Evolutionary conservation across 2,888 invertebrate species (phyloP), one percentile per base, ranked within the genome.

Genomic region (Caenorhabditis sp.): DNA sequence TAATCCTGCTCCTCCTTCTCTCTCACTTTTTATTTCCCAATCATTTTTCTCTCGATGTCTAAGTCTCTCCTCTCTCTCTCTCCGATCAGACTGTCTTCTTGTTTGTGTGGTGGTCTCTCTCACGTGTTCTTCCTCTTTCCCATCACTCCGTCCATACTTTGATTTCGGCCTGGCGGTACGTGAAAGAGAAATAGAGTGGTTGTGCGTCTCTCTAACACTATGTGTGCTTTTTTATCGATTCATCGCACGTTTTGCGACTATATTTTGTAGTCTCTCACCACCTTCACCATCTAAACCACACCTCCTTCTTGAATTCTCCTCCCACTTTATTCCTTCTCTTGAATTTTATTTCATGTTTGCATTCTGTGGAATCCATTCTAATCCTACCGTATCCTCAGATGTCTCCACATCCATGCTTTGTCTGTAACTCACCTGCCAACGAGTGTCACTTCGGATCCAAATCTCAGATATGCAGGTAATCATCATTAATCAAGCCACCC

Each of bases 371-470:
- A 61, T 22, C 7, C 41, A 8, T 2, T 35, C 31, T 19, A 24
- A 58, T 28, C 47, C 47, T 54, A 66, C 14, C 16, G 22, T 31
- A 14, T 69, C 51, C n/a, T 2, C 41, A 69, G 61, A 79, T 79
- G 79, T 28, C 58, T 12, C 70, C 70, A 26, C 41, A 70, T 58
- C 69, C 68, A 38, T 82, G 82, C 28, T 76, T 44, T 10, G 72
- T 82, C 7, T 82, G 82, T 59, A 41, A 22, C 12, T 72, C 82
- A 0, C 72, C 72, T 22, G 73, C 82, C 41, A 70, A 77, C 31
- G 82, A 82, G 19, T 72, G 56, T 35, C 82, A 82, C 44, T 82
- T 82, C 51, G 82, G 82, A 19, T 82, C 82, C 14, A 68, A 19
- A 58, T 59, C 63, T 19, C 69, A 63, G 38, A 75, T 82, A 22